Conservation (phyloP, 2,888 invertebrate genomes). For the Celastrina argiolus region DNA sequence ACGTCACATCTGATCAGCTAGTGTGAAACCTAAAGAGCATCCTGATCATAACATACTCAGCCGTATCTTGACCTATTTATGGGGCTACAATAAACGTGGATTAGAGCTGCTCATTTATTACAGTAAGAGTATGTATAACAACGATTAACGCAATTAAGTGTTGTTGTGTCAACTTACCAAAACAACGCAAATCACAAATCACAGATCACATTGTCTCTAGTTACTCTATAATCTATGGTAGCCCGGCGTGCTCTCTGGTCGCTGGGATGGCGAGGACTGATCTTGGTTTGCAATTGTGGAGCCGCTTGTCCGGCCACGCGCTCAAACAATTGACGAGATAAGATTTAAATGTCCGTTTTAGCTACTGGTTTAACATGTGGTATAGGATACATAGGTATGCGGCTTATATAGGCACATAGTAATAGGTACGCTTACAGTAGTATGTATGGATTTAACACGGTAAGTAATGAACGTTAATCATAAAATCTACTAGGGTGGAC, state of each 20-base stretch:
- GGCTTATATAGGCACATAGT: too few species aligned
- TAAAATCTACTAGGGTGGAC: too few species aligned
- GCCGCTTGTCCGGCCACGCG: constrained; percentile 74
- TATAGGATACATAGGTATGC: neutral
- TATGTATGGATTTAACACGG: too few species aligned
- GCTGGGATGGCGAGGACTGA: constrained; percentile 70
- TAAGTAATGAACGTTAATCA: too few species aligned
- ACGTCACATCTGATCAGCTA: neutral
- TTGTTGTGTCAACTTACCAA: neutral
- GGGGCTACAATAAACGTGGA: neutral
- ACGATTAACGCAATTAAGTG: too few species aligned
- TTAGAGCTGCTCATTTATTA: neutral
- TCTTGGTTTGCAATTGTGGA: constrained; percentile 62
- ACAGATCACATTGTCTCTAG: constrained; percentile 12
- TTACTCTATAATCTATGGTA: constrained; percentile 5
- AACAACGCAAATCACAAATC: constrained; percentile 5
- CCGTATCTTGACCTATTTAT: neutral
- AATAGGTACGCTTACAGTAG: too few species aligned
- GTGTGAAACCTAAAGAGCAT: neutral
- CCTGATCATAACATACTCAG: neutral
- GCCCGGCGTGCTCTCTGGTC: constrained; percentile 52
- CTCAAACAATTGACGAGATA: constrained; percentile 74
- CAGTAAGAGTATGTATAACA: too few species aligned
- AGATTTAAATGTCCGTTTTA: constrained; percentile 60
- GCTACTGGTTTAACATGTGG: constrained; percentile 21